Percentiles rank a stretch among this genome's conserved stretches.
Evolutionary conservation across 1,140 invertebrate genomes (phyloP).

Genomic region (Aphaenogaster ashmeadi): DNA sequence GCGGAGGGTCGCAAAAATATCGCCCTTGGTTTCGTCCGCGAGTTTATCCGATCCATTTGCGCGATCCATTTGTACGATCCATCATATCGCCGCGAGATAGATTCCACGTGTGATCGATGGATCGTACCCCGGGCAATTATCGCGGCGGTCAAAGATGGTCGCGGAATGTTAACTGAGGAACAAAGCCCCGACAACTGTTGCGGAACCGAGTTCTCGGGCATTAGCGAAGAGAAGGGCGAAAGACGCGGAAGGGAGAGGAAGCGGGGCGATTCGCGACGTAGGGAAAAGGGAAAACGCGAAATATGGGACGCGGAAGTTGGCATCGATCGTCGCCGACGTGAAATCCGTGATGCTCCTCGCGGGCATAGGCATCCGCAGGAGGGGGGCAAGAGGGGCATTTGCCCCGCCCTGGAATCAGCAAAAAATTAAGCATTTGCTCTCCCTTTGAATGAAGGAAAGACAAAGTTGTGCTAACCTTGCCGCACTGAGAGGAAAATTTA

Average conservation of each 20-base stretch:
- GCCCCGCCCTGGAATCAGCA: too few relatives aligned
- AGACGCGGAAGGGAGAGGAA: background rate
- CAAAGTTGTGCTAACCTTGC: too few relatives aligned
- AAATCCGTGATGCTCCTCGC: background rate
- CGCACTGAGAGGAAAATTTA: too few relatives aligned
- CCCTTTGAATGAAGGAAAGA: too few relatives aligned
- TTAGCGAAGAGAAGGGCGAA: slow-evolving; percentile 61
- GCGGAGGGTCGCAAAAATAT: background rate
- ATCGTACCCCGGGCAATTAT: slow-evolving; percentile 72
- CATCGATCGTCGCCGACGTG: background rate
- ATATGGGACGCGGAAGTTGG: slow-evolving; percentile 21
- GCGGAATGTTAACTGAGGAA: slow-evolving; percentile 72
- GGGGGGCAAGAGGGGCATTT: too few relatives aligned
- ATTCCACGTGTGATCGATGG: slow-evolving; percentile 61
- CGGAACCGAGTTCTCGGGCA: slow-evolving; percentile 70
- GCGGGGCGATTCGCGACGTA: background rate
- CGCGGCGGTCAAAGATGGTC: slow-evolving; percentile 71
- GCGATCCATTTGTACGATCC: slow-evolving; percentile 22
- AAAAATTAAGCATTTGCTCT: too few relatives aligned
- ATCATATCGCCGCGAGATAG: slow-evolving; percentile 20
- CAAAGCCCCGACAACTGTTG: slow-evolving; percentile 73
- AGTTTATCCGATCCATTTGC: slow-evolving; percentile 5
- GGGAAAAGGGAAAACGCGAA: background rate
- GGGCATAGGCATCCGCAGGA: too few relatives aligned
- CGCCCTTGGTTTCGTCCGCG: background rate